Percentiles rank a stretch among this genome's conserved stretches.
phyloP scores from a whole-genome alignment of 2,888 invertebrate genomes.

The Carpatolechia fugitivella region DNA sequence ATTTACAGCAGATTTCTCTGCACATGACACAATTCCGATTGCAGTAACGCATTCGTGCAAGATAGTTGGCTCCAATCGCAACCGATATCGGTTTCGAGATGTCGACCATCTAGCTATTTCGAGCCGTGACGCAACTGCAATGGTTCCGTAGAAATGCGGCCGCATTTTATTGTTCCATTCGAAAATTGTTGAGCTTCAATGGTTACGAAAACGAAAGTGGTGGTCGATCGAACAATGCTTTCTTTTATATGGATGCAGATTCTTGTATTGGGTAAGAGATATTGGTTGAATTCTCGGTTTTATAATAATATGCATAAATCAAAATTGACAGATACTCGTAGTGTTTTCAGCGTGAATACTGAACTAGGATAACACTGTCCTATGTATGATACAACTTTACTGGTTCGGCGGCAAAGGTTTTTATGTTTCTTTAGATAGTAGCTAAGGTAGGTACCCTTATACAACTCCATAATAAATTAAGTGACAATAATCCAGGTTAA shows the following conservation, averaged over 20 bases:
- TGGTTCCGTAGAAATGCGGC: not conserved
- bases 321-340: too few species aligned
- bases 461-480: too few species aligned
- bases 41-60: conserved; percentile 2
- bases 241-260: not conserved
- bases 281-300: too few species aligned
- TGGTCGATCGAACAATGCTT: not conserved
- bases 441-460: too few species aligned
- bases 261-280: not conserved
- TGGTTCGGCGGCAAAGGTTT: too few species aligned
- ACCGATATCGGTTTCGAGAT: not conserved
- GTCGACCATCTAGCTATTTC: not conserved
- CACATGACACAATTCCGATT: not conserved
- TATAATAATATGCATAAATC: too few species aligned
- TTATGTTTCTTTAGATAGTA: too few species aligned
- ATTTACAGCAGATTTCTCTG: not conserved
- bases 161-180: not conserved
- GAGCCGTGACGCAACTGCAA: not conserved
- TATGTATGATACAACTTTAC: too few species aligned
- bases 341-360: too few species aligned
- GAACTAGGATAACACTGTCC: too few species aligned
- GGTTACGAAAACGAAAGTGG: not conserved
- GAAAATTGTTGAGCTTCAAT: not conserved
- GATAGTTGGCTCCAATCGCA: not conserved
- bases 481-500: too few species aligned